phyloP scores from a whole-genome alignment of 1,140 invertebrate species.

The Bombus difficillimus region DNA sequence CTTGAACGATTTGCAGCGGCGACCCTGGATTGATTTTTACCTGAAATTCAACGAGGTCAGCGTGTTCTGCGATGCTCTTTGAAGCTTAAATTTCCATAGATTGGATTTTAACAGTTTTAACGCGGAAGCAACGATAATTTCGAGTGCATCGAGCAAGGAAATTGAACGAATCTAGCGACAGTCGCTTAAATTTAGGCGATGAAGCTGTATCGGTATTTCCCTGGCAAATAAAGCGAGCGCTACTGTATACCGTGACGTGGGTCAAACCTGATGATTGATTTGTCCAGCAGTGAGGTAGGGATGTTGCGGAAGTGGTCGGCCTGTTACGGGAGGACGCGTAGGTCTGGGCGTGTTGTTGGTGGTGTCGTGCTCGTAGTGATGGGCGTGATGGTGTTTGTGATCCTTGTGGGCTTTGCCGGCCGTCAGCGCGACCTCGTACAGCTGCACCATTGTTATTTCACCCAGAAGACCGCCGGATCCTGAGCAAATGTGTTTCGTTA shows the following conservation, averaged over 20 bases:
- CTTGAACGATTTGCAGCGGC: conserved; percentile 73
- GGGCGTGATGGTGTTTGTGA: conserved; percentile 92
- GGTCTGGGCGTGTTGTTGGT: conserved; percentile 84
- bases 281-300: conserved; percentile 87
- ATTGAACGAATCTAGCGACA: too few relatives aligned
- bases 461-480: conserved; percentile 87
- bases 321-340: conserved; percentile 82
- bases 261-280: conserved; percentile 82
- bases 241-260: background rate
- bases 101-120: too few relatives aligned
- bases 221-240: too few relatives aligned
- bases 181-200: background rate
- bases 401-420: conserved; percentile 92
- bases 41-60: conserved; percentile 57
- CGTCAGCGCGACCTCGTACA: conserved; percentile 90
- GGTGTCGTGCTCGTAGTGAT: conserved; percentile 89
- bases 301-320: conserved; percentile 84
- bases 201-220: too few relatives aligned
- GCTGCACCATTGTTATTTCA: conserved; percentile 90
- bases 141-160: too few relatives aligned
- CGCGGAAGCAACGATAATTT: too few relatives aligned
- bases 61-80: too few relatives aligned
- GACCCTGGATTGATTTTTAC: conserved; percentile 79
- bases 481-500: conserved; percentile 55
- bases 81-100: too few relatives aligned